A percentile compares a stretch with the other conserved stretches of the same genome.
Conservation (phyloP, 2,113 vertebrate species). For the Mellivora capensis region DNA sequence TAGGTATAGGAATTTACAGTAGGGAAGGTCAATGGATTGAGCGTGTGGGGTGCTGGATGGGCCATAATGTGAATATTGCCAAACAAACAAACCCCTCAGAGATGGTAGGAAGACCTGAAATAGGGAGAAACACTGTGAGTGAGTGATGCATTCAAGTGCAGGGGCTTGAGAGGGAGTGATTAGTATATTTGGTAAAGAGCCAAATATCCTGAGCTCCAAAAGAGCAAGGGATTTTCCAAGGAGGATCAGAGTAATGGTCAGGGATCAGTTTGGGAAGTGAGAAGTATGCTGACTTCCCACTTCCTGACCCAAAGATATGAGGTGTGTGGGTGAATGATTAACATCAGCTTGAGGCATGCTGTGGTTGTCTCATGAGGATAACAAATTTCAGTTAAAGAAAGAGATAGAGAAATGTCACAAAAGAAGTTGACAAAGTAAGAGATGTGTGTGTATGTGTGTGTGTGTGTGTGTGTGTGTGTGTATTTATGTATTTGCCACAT, state of each 20-base stretch:
- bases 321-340: slow-evolving; percentile 28
- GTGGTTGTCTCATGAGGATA: not conserved
- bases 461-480: not conserved
- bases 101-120: not conserved
- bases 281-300: not conserved
- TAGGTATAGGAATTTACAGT: not conserved
- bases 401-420: not conserved
- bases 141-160: not conserved
- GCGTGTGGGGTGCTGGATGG: not conserved
- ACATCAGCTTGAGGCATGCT: not conserved
- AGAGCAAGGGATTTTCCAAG: slow-evolving; percentile 22
- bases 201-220: not conserved
- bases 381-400: not conserved
- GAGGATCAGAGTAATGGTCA: not conserved
- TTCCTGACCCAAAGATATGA: slow-evolving; percentile 16
- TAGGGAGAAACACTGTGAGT: not conserved
- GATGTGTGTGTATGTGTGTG: not conserved
- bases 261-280: not conserved
- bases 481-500: not conserved
- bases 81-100: not conserved
- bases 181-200: not conserved
- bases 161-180: not conserved
- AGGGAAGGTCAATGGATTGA: not conserved
- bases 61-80: not conserved
- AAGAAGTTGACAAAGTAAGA: not conserved